Evolutionary conservation across 2,797 vertebrate genomes (phyloP), one percentile per base, ranked within the genome.

Genomic region (Enoplosus armatus): DNA sequence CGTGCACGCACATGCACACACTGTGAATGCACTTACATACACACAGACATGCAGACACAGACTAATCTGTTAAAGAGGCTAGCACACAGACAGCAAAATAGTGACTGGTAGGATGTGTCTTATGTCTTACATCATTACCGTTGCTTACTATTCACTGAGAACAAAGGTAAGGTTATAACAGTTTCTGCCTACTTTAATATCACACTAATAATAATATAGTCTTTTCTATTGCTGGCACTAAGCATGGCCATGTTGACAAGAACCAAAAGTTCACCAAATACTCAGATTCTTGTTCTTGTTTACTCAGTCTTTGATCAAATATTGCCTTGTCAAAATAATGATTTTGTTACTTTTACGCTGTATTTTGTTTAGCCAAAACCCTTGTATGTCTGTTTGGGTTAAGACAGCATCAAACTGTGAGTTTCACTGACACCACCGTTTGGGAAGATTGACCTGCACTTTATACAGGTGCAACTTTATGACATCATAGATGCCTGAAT

Each of bases 51-150:
- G 14, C 33, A 11, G 22, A 69, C 26, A 75, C 50, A 76, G 60
- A 60, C 84, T 91, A 89, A 92, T 85, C 87, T 79, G 29, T 81
- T 92, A 85, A 91, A 86, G 81, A 75, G 80, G 41, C 63, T 73
- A 81, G 43, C 54, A 50, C 53, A 56, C 64, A 85, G 59, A 64
- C 59, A 22, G 64, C 54, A 55, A 67, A 55, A 56, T 16, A 71
- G 66, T 45, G 60, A 66, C n/a, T 61, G 39, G 41, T 56, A 24
- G 51, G 54, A 24, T 76, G 26, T 56, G 33, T 47, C 26, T 55
- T 33, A n/a, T 8, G 51, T 55, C 50, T 54, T 27, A 22, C 29
- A 56, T 39, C 5, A 27, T 60, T 53, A 63, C 56, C 22, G 2
- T n/a, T 48, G 24, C 12, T 61, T 62, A 29, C 29, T 58, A 3